These are phyloP conservation scores for Cataglyphis rosenhaueri DNA, from an alignment of 2,888 invertebrate species.

Conservation along the genomic window DNA sequence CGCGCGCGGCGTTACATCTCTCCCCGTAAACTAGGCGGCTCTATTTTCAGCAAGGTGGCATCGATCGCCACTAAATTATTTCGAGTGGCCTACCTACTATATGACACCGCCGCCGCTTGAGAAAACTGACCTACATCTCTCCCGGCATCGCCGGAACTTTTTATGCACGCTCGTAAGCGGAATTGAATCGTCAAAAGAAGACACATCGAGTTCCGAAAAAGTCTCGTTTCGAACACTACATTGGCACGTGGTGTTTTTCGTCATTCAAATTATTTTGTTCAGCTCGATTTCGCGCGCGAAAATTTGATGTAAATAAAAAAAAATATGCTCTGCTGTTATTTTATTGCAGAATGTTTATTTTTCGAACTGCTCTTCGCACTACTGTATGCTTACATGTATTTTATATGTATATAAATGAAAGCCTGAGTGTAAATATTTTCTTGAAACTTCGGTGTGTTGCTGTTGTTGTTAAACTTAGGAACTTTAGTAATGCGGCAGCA, in stretches of 20 bases:
- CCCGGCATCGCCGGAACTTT: conserved; percentile 55
- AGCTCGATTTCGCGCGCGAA: conserved; percentile 5
- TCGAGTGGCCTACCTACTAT: conserved; percentile 83
- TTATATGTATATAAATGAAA: neutral
- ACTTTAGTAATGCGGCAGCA: conserved; percentile 22
- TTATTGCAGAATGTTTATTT: neutral
- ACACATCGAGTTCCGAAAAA: neutral
- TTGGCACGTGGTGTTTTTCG: neutral
- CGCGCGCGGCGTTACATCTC: conserved; percentile 70
- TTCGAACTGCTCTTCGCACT: neutral
- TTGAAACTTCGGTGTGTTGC: conserved; percentile 3
- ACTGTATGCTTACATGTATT: neutral
- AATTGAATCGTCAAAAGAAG: conserved; percentile 46
- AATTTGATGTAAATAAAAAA: neutral
- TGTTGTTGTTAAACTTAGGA: conserved; percentile 7
- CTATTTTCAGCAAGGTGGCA: conserved; percentile 83
- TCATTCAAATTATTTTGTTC: conserved; percentile 6
- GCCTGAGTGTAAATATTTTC: conserved; percentile 26
- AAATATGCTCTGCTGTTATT: neutral
- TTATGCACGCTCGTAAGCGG: conserved; percentile 56
- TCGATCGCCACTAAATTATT: conserved; percentile 85
- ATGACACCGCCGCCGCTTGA: conserved; percentile 73
- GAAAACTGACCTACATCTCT: conserved; percentile 84
- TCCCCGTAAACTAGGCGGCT: conserved; percentile 70
- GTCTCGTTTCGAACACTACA: neutral